Conservation (phyloP, 2,797 vertebrate species). For the Centroberyx gerrardi region DNA sequence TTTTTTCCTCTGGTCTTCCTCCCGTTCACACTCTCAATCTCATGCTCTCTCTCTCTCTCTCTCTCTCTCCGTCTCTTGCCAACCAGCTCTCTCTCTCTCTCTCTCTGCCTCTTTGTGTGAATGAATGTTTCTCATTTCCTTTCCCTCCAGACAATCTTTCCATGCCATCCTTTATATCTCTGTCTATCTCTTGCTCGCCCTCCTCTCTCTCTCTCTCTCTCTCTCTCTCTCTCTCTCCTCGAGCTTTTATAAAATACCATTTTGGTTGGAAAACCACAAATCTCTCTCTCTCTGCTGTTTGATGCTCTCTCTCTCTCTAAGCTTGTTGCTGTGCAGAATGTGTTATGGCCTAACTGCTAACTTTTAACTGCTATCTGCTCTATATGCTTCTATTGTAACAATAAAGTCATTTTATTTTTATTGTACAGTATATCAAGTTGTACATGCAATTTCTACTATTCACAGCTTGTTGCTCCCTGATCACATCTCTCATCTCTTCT, state of each 20-base stretch:
- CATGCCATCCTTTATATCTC: constrained; percentile 6
- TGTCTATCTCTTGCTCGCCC: not conserved
- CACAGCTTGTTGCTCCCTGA: too few species aligned
- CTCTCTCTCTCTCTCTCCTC: constrained; percentile 21
- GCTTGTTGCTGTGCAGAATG: constrained; percentile 1
- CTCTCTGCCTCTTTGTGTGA: constrained; percentile 29
- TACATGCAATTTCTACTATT: too few species aligned
- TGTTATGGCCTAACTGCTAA: not conserved
- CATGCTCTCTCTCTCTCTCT: not conserved
- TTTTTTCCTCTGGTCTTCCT: not conserved
- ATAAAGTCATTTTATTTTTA: too few species aligned
- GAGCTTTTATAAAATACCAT: constrained; percentile 27
- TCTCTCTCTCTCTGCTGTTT: constrained; percentile 11
- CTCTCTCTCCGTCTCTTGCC: not conserved
- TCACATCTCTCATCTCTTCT: too few species aligned
- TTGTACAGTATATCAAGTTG: too few species aligned
- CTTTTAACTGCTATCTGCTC: too few species aligned
- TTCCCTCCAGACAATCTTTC: constrained; percentile 29
- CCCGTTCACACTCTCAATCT: not conserved
- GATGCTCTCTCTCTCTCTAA: not conserved
- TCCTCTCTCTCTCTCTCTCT: not conserved
- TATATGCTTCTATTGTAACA: too few species aligned
- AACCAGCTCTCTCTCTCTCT: not conserved
- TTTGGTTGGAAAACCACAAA: constrained; percentile 8
- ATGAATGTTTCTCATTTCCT: constrained; percentile 44